A percentile compares a stretch with the other conserved stretches of the same genome.
phyloP scores from a whole-genome alignment of 1,140 invertebrate genomes.

The Lanistes nyassanus region DNA sequence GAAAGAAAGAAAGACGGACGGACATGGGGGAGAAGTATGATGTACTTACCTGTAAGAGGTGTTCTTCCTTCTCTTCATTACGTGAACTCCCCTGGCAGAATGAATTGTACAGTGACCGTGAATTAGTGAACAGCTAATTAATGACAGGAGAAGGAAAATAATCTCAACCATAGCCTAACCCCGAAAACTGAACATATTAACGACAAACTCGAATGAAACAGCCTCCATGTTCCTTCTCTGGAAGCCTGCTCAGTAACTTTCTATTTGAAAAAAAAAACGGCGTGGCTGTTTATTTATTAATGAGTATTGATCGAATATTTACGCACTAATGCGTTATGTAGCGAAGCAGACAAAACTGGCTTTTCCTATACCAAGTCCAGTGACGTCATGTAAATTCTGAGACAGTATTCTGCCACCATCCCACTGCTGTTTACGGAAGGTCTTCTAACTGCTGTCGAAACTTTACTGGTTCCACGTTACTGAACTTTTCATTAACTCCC shows the following conservation, averaged over 20 bases:
- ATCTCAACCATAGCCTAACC: too few species aligned
- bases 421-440: neutral
- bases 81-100: neutral
- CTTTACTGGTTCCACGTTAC: neutral
- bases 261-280: neutral
- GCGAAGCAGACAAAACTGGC: too few species aligned
- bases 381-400: too few species aligned
- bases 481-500: neutral
- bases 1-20: conserved; percentile 2
- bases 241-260: neutral
- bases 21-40: neutral
- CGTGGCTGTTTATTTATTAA: too few species aligned
- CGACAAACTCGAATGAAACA: too few species aligned
- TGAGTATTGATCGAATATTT: too few species aligned
- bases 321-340: too few species aligned
- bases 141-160: neutral
- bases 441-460: too few species aligned
- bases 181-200: too few species aligned
- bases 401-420: too few species aligned
- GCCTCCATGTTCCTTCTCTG: neutral
- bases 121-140: too few species aligned
- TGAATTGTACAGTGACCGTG: neutral
- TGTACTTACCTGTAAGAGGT: neutral
- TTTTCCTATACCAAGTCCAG: too few species aligned
- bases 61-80: neutral